Conservation (phyloP, 2,888 invertebrate genomes). For the Xanthia togata region DNA sequence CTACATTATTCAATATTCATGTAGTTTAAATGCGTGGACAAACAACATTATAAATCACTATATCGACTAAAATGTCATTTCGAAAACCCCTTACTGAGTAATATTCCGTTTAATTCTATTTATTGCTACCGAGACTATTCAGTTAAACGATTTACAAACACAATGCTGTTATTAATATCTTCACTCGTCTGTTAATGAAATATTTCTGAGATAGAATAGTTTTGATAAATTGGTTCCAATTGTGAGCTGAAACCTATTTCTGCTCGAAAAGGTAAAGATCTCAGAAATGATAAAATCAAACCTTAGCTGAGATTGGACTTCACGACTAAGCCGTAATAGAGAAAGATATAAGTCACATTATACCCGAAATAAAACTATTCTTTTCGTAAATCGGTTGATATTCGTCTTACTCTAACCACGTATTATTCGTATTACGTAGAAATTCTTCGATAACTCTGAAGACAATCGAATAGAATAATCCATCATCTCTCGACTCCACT, state of each 20-base stretch:
- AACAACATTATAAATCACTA: conserved; percentile 74
- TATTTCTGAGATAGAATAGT: conserved; percentile 46
- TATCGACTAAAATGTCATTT: conserved; percentile 72
- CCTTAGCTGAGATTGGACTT: conserved; percentile 15
- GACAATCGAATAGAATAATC: conserved; percentile 44
- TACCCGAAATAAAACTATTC: conserved; percentile 5
- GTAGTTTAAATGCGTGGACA: conserved; percentile 69
- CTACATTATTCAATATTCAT: conserved; percentile 63
- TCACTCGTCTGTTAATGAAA: conserved; percentile 46
- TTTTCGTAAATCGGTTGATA: conserved; percentile 20
- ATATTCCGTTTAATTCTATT: conserved; percentile 76
- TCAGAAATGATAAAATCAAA: conserved; percentile 29
- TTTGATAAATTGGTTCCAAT: conserved; percentile 42
- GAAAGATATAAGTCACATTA: conserved; percentile 9
- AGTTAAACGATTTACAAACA: conserved; percentile 55
- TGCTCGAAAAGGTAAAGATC: conserved; percentile 36
- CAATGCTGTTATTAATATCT: conserved; percentile 58
- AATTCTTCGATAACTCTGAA: conserved; percentile 25
- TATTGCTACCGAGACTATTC: conserved; percentile 66
- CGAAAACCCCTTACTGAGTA: conserved; percentile 73
- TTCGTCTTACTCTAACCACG: conserved; percentile 8
- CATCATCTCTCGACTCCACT: conserved; percentile 46
- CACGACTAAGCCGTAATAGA: conserved; percentile 12
- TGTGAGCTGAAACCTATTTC: conserved; percentile 30
- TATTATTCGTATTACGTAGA: conserved; percentile 23